Base-by-base conservation (phyloP, 2,888 invertebrate species). In the Blomia tropicalis region DNA sequence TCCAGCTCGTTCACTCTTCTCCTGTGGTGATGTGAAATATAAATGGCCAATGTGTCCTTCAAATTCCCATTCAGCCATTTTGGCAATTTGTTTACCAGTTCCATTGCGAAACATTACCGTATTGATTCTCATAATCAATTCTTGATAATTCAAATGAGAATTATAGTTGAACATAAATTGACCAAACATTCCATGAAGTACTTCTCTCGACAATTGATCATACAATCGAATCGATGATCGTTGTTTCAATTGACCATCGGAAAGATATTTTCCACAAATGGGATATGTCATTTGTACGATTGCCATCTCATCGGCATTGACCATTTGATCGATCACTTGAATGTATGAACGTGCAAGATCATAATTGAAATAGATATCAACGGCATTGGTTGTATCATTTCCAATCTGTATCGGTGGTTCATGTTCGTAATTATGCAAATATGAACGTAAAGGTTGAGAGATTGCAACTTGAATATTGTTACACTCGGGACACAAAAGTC, bases 281-380 rank as follows among this genome's bases (percentile, higher is more conserved):
- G 62, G 62, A 29, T 29, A 62, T 17, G 44, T 32, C 4, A 62
- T 43, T n/a, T 36, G 29, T 36, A 17, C 7, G 36, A 7, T n/a
- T n/a, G n/a, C n/a, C n/a, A n/a, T 36, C 7, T 36, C 4, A n/a
- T 27, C 25, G 25, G 66, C 66, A 4, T 68, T 69, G 81, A 75
- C 81, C 81, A 72, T 66, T 62, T 67, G 70, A 67, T 67, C 68
- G 66, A 85, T 77, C 5, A 85, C 80, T 68, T 56, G 44, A 4
- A 47, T 25, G n/a, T 54, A 43, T 25, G 60, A 60, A 3, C 65
- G 54, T 3, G 84, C 81, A 66, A 91, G 75, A 75, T 92, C 91
- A 74, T 88, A 90, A 75, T 90, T 89, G 75, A 91, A 90, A 4
- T 85, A 84, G 1, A 85, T 82, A 44, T 83, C 81, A 65, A 87